Base-by-base conservation (phyloP, 2,888 invertebrate species). In the Germaria angustata region DNA sequence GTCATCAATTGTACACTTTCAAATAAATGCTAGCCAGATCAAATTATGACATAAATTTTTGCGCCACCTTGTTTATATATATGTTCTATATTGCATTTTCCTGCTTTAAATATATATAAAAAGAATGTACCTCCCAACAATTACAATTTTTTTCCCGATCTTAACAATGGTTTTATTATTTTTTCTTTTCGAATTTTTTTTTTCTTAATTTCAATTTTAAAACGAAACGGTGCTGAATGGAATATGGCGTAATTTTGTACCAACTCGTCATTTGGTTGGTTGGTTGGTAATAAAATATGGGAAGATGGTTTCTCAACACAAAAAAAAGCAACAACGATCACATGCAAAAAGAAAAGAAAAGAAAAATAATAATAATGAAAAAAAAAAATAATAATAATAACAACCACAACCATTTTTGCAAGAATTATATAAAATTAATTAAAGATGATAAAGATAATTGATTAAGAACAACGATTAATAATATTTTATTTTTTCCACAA, bases 381-480 rank as follows among this genome's bases (percentile, higher is more conserved):
- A 41, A 15, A 46, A 46, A 57, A 22, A 59, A 34, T 41, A 17
- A 51, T n/a, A n/a, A n/a, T n/a, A n/a, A n/a, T n/a, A n/a, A 34
- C 41, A 69, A 55, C 65, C n/a, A 61, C 71, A 80, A 59, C 36
- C 32, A 55, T 32, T 39, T n/a, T 36, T 69, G 53, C 11, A 61
- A 49, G 80, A 85, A 82, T 85, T 79, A 84, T 84, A 89, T 88
- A 90, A 90, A 91, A 91, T 91, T 91, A 91, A 91, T 91, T 91
- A 91, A 91, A 91, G 91, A 91, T 91, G 86, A 88, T 87, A 88
- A 89, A 90, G 91, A 91, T 91, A 91, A 91, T 90, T 90, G 90
- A 91, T 91, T 91, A 91, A 90, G 87, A 88, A 86, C 87, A 88
- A 86, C 91, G 90, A 90, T 91, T 90, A 91, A 90, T 90, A 89